A percentile compares a stretch with the other conserved stretches of the same genome.
phyloP scores from a whole-genome alignment of 2,888 invertebrate genomes.

The Eupithecia pulchellata region DNA sequence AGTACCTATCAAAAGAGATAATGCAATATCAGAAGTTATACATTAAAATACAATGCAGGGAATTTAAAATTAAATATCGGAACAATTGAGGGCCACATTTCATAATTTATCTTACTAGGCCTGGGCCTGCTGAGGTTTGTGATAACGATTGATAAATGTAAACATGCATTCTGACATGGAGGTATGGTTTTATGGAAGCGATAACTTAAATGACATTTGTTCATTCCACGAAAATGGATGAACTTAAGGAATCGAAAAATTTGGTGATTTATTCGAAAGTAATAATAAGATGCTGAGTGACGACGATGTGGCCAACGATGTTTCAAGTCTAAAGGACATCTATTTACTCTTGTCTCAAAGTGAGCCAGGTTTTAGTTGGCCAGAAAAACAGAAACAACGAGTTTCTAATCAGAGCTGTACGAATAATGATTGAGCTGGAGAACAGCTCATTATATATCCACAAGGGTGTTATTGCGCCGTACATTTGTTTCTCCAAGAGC shows the following conservation, averaged over 20 bases:
- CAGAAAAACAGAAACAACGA: too few species aligned
- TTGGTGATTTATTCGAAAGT: too few species aligned
- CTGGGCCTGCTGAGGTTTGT: conserved; percentile 50
- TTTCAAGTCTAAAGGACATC: too few species aligned
- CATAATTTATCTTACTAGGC: conserved; percentile 62
- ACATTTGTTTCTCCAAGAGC: background rate
- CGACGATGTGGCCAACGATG: too few species aligned
- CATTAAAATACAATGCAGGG: background rate
- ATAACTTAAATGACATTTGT: background rate
- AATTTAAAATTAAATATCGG: conserved; percentile 22
- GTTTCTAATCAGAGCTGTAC: too few species aligned
- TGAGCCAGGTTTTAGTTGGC: too few species aligned
- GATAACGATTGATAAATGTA: conserved; percentile 74
- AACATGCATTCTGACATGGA: conserved; percentile 51
- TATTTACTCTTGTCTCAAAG: too few species aligned
- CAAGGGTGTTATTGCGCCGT: too few species aligned
- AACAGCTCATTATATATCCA: too few species aligned
- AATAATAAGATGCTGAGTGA: too few species aligned
- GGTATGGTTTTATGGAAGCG: conserved; percentile 9
- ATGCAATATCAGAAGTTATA: background rate
- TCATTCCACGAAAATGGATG: background rate
- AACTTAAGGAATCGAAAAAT: background rate
- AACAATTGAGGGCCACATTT: conserved; percentile 54
- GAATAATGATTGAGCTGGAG: too few species aligned
- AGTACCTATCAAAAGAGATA: background rate